Evolutionary conservation across 2,888 invertebrate species (phyloP).

Genomic region (Polietes domitor): DNA sequence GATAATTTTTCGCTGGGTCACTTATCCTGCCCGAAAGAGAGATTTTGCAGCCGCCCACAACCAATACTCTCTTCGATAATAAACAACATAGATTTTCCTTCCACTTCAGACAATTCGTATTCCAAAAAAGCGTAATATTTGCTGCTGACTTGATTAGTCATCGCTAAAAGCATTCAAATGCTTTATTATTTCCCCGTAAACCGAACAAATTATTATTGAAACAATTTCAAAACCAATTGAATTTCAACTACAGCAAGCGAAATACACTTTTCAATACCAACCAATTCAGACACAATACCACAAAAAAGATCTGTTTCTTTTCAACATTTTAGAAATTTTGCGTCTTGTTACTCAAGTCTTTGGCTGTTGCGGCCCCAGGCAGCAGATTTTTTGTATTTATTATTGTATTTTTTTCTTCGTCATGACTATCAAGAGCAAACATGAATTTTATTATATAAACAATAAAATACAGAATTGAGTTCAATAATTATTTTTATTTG

Average conservation of each 20-base stretch:
- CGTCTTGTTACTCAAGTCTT: neutral
- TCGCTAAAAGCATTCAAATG: neutral
- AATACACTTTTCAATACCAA: neutral
- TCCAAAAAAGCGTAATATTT: too few relatives aligned
- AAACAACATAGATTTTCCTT: too few relatives aligned
- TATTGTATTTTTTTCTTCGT: neutral
- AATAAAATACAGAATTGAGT: conserved; percentile 1
- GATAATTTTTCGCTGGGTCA: too few relatives aligned
- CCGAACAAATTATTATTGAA: neutral
- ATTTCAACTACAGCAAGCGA: neutral
- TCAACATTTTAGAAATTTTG: neutral
- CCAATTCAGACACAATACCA: neutral
- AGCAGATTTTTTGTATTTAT: too few relatives aligned
- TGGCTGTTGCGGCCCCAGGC: too few relatives aligned
- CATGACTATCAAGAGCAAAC: neutral
- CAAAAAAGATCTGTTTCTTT: conserved; percentile 1
- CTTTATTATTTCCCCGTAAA: neutral
- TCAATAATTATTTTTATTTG: neutral
- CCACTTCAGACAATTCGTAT: too few relatives aligned
- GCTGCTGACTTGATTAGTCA: neutral
- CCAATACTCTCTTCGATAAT: too few relatives aligned
- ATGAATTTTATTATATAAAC: conserved; percentile 7
- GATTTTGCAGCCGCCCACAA: too few relatives aligned
- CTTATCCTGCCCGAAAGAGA: too few relatives aligned
- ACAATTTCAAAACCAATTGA: too few relatives aligned